Evolutionary conservation across 1,140 invertebrate genomes (phyloP).

Genomic region (Phocides pigmalion): DNA sequence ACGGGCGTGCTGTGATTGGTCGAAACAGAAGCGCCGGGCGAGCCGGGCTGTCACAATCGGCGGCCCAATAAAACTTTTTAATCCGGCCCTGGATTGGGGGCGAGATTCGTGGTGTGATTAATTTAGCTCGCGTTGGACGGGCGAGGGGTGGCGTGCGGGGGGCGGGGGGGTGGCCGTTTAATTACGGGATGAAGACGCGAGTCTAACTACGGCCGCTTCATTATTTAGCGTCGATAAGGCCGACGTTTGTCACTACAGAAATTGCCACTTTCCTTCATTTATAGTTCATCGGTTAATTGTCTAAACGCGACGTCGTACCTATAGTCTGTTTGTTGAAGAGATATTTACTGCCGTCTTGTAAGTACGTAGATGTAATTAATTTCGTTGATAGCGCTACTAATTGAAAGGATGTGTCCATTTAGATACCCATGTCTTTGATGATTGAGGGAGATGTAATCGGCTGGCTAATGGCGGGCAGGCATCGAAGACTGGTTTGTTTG

Average conservation of each 20-base stretch:
- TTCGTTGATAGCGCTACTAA: slow-evolving; percentile 20
- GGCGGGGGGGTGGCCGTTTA: slow-evolving; percentile 54
- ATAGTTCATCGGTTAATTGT: slow-evolving; percentile 74
- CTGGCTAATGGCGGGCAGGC: slow-evolving; percentile 10
- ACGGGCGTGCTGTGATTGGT: slow-evolving; percentile 54
- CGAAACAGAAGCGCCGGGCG: slow-evolving; percentile 37
- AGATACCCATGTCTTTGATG: slow-evolving; percentile 9
- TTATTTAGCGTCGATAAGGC: slow-evolving; percentile 78
- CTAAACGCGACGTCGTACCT: slow-evolving; percentile 33
- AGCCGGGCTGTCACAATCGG: slow-evolving; percentile 63
- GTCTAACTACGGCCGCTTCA: slow-evolving; percentile 74
- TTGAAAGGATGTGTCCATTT: slow-evolving; percentile 10
- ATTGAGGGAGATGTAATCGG: slow-evolving; percentile 17
- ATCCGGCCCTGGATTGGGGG: slow-evolving; percentile 76
- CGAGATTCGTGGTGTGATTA: slow-evolving; percentile 82
- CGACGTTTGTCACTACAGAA: slow-evolving; percentile 76
- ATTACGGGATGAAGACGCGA: slow-evolving; percentile 81
- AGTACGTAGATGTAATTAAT: slow-evolving; percentile 7
- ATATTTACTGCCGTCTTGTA: slow-evolving; percentile 34
- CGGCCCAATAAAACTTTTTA: slow-evolving; percentile 82
- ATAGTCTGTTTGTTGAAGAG: slow-evolving; percentile 38
- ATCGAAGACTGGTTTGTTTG: slow-evolving; percentile 11
- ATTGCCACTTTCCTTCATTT: slow-evolving; percentile 78
- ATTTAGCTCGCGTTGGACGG: slow-evolving; percentile 62
- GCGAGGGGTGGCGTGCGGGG: slow-evolving; percentile 38